Base-by-base conservation (phyloP, 2,113 vertebrate species). In the Fulica atra region DNA sequence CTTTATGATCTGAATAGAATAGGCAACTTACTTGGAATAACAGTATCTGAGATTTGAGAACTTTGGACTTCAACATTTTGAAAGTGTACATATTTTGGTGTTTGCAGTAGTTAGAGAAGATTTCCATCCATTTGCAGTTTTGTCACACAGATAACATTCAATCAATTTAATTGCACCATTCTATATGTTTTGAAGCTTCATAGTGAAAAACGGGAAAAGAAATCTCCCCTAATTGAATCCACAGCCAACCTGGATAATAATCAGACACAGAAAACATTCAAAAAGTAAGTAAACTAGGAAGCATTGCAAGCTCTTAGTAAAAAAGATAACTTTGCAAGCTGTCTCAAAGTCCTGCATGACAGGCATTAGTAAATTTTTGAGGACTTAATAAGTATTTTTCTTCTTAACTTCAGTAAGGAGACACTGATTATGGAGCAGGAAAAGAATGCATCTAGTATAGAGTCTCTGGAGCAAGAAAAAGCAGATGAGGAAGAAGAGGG, bases 151-250 rank as follows among this genome's bases (percentile, higher is more conserved):
- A 33, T 96, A 81, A 17, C 35, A 6, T 96, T 92, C 68, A 74
- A 1, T 42, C 70, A 91, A 42, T 86, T 86, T 93, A 92, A 92
- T 53, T 93, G 6, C 24, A 65, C 88, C 16, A 40, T 94, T 96
- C 77, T 83, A 0, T 95, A 36, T 86, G 28, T 94, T 90, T 89
- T 95, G 69, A 98, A 99, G 99, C 99, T 99, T 79, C 98, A 99
- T 92, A 99, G 97, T 91, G 99, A 99, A 95, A 99, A 99, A 97
- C 99, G 98, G 77, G 99, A 99, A 61, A 99, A 99, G 97, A 99
- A 99, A 94, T 99, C 99, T 96, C 99, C 99, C 66, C 91, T 99
- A 91, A 99, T 99, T 97, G 99, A 99, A 97, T 99, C 98, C 38
- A 99, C 99, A 60, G 99, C 99, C 89, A 99, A 99, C 60, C 97